A percentile compares a stretch with the other conserved stretches of the same genome.
Conservation (phyloP, 2,113 vertebrate genomes). For the Vulpes lagopus region DNA sequence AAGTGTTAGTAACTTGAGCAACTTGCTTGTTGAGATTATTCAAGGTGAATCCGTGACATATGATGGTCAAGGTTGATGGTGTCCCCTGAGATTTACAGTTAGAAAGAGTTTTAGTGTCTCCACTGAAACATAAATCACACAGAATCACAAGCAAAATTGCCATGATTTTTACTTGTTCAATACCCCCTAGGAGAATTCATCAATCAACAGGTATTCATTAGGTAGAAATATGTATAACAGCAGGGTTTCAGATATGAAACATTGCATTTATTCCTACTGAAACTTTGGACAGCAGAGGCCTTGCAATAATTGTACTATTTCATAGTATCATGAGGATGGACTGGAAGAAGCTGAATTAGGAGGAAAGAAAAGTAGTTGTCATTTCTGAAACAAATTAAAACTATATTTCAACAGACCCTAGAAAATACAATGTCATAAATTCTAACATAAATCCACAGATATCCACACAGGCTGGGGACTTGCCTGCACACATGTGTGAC, state of each 20-base stretch:
- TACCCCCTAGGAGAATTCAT: not conserved
- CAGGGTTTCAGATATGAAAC: not conserved
- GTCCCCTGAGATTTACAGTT: not conserved
- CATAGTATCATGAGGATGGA: not conserved
- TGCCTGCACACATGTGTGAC: fast-evolving
- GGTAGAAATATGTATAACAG: not conserved
- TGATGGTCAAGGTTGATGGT: fast-evolving
- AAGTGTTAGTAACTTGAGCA: not conserved
- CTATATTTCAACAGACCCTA: not conserved
- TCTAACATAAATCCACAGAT: not conserved
- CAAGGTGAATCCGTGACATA: not conserved
- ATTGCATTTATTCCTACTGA: not conserved
- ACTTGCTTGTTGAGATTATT: not conserved
- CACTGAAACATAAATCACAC: not conserved
- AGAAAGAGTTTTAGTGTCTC: not conserved
- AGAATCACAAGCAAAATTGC: not conserved
- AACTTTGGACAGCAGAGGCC: fast-evolving
- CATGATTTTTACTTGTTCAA: not conserved
- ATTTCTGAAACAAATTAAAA: not conserved
- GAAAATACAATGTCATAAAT: not conserved
- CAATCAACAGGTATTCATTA: not conserved
- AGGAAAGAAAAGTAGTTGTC: slow-evolving; percentile 1
- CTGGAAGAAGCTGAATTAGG: not conserved
- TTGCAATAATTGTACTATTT: not conserved
- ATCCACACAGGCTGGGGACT: not conserved